Conservation (phyloP, 2,888 invertebrate species). For the Macaria notata region DNA sequence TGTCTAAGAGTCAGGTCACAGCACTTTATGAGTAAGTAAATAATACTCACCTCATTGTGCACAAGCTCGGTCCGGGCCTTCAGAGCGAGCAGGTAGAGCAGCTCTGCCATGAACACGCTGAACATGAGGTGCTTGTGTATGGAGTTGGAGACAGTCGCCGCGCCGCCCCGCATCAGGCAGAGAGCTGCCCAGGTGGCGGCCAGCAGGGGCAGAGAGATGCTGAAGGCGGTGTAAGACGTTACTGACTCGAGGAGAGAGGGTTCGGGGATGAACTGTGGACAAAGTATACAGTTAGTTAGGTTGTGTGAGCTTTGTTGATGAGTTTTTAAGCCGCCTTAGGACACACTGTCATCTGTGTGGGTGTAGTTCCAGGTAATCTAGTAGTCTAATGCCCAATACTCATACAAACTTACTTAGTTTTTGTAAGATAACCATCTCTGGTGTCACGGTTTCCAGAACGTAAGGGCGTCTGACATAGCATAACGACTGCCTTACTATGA, state of each 20-base stretch:
- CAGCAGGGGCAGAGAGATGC: slow-evolving; percentile 91
- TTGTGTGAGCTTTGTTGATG: not conserved
- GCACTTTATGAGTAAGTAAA: not conserved
- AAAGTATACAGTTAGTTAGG: not conserved
- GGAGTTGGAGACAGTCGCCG: slow-evolving; percentile 94
- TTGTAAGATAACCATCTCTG: too few relatives aligned
- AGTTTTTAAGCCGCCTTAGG: too few relatives aligned
- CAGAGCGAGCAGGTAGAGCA: slow-evolving; percentile 93
- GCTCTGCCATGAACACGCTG: slow-evolving; percentile 92
- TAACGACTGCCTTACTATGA: too few relatives aligned
- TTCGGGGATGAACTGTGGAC: slow-evolving; percentile 89
- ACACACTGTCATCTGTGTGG: not conserved
- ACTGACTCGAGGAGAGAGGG: slow-evolving; percentile 93
- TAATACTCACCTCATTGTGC: slow-evolving; percentile 87
- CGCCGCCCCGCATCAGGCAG: slow-evolving; percentile 90
- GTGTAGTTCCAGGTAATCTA: too few relatives aligned
- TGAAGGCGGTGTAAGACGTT: slow-evolving; percentile 94
- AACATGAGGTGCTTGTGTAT: slow-evolving; percentile 97
- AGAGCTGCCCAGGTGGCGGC: slow-evolving; percentile 90
- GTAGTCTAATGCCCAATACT: too few relatives aligned
- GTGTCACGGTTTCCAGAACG: too few relatives aligned
- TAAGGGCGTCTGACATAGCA: too few relatives aligned
- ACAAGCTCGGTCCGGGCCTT: slow-evolving; percentile 91
- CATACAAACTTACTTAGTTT: too few relatives aligned
- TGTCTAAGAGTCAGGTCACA: too few relatives aligned